Base-by-base conservation (phyloP, 2,797 vertebrate species). In the Eutrigla gurnardus region DNA sequence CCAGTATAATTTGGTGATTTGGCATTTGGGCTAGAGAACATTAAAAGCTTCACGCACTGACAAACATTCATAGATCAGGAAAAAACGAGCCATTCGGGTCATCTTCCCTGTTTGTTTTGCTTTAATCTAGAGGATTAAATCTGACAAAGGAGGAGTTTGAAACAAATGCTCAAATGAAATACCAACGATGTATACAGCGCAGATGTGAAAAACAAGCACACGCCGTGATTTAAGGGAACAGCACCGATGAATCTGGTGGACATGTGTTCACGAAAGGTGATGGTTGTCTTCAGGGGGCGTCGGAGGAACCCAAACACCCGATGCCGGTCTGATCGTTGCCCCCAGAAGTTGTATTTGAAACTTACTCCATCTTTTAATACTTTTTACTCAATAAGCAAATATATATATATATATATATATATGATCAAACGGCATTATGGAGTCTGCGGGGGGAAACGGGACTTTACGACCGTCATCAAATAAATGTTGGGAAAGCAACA, bases 271-370 rank as follows among this genome's bases (percentile, higher is more conserved):
- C 25, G 25, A 69, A 13, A 47, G 47, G 70, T 69, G 75, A 80
- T 73, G 3, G 65, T 77, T 82, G 68, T 73, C 49, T 42, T 73
- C 53, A 58, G n/a, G 63, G 35, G 50, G 53, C 55, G 52, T 52
- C 25, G 60, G 77, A 73, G 65, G 75, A 76, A 77, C 37, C 81
- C 45, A 86, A 73, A 64, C 33, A 55, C 18, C 45, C 36, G n/a
- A 35, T 43, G n/a, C 53, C 42, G 17, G 47, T 53, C 32, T 68
- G 32, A 79, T 33, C 55, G 69, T 55, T 78, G 64, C 15, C 18
- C 3, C 67, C 54, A 70, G 45, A 14, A 54, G 66, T 83, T 86
- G 68, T 64, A 89, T 90, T 82, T 87, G 63, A 91, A 87, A 86
- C 54, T 39, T 43, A 47, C 18, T 76, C 71, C 66, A 43, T 87